Conservation (phyloP, 35 echinoderm and acorn worm genomes). For the Heliocidaris tuberculata region DNA sequence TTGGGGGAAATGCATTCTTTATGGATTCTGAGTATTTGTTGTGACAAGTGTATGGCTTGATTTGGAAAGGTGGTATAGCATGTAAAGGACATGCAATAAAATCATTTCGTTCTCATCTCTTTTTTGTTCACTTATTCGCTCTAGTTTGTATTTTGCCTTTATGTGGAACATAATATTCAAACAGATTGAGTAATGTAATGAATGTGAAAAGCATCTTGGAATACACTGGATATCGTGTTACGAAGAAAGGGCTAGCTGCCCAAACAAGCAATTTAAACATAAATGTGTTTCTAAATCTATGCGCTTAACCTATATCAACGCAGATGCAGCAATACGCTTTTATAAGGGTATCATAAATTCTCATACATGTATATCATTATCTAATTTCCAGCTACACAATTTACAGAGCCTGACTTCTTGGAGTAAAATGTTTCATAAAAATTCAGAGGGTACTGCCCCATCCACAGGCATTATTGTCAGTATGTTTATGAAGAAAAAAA, state of each 20-base stretch:
- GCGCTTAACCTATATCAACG: background rate
- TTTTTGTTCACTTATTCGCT: background rate
- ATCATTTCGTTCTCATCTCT: background rate
- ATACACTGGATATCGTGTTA: background rate
- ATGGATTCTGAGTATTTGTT: background rate
- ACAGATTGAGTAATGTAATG: background rate
- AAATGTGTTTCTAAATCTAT: background rate
- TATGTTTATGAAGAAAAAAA: too few relatives aligned
- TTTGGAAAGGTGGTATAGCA: background rate
- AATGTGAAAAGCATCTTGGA: background rate
- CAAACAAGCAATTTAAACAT: background rate
- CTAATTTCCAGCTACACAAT: too few relatives aligned
- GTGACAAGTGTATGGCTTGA: conserved; percentile 1
- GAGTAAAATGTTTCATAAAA: too few relatives aligned
- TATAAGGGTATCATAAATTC: too few relatives aligned
- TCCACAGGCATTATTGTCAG: too few relatives aligned
- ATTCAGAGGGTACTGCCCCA: too few relatives aligned
- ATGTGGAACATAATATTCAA: background rate
- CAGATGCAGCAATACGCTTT: too few relatives aligned
- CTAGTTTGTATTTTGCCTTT: background rate
- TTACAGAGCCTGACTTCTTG: too few relatives aligned
- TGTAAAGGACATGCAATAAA: conserved; percentile 24
- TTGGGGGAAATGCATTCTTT: background rate
- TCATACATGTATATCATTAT: too few relatives aligned
- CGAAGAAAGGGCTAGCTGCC: too few relatives aligned